These are phyloP conservation scores for Synanthedon andrenaeformis DNA, from an alignment of 2,888 invertebrate genomes.

Conservation along the genomic window DNA sequence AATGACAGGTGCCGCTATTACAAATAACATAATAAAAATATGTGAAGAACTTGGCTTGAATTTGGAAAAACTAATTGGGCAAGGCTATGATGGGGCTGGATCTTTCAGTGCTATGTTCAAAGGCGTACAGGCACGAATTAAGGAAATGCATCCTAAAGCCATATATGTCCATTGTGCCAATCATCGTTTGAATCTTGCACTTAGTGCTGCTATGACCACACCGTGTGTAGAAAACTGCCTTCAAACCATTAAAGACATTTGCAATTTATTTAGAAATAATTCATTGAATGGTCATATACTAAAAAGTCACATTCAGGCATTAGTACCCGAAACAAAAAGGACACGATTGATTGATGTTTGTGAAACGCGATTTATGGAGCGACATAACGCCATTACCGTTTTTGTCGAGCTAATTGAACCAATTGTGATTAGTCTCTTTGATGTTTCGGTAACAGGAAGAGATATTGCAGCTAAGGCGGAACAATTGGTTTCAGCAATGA, in stretches of 20 bases:
- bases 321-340: neutral
- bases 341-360: neutral
- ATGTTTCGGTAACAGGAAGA: too few species aligned
- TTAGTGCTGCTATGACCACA: neutral
- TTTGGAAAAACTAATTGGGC: neutral
- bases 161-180: neutral
- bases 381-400: too few species aligned
- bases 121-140: slow-evolving; percentile 1
- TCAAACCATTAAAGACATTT: too few species aligned
- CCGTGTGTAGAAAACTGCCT: too few species aligned
- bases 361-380: neutral
- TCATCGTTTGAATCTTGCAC: slow-evolving; percentile 1
- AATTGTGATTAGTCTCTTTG: too few species aligned
- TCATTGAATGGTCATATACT: too few species aligned
- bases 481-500: too few species aligned
- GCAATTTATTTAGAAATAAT: too few species aligned
- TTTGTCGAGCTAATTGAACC: too few species aligned
- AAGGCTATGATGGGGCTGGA: slow-evolving; percentile 1
- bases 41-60: neutral
- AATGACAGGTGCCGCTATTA: neutral
- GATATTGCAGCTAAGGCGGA: too few species aligned
- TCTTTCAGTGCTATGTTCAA: neutral
- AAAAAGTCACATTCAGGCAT: too few species aligned
- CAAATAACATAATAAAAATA: neutral
- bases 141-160: neutral